Evolutionary conservation across 2,888 invertebrate species (phyloP).

Genomic region (Drosophila anomelani): DNA sequence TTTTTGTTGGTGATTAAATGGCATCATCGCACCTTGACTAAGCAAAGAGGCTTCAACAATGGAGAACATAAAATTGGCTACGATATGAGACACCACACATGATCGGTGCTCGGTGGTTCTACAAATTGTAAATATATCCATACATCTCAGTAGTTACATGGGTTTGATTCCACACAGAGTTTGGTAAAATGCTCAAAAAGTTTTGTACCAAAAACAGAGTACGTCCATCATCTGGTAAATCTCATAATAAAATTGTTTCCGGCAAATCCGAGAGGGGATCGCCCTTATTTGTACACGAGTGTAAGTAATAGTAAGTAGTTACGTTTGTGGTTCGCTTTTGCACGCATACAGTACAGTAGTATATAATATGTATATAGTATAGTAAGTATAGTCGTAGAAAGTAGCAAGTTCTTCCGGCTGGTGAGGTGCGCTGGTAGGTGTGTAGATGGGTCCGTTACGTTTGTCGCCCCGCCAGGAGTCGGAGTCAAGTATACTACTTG

Average conservation of each 20-base stretch:
- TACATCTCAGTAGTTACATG: conserved; percentile 52
- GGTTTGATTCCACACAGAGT: conserved; percentile 56
- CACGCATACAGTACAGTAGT: conserved; percentile 22
- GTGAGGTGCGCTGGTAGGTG: conserved; percentile 29
- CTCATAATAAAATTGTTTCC: conserved; percentile 62
- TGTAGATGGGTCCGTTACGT: conserved; percentile 62
- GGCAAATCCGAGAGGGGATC: conserved; percentile 14
- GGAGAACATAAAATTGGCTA: conserved; percentile 56
- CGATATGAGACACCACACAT: conserved; percentile 41
- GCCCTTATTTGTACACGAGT: conserved; percentile 47
- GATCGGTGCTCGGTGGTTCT: conserved; percentile 13
- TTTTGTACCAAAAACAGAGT: conserved; percentile 73
- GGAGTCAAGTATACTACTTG: conserved; percentile 30
- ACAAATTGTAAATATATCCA: conserved; percentile 43
- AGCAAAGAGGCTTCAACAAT: conserved; percentile 25
- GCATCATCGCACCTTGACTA: conserved; percentile 8
- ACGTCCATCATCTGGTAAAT: conserved; percentile 72
- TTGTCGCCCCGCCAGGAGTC: conserved; percentile 34
- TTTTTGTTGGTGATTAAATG: conserved; percentile 10
- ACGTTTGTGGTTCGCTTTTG: conserved; percentile 16
- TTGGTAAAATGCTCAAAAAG: conserved; percentile 76
- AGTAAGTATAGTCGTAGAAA: conserved; percentile 43
- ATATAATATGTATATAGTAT: conserved; percentile 35
- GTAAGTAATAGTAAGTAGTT: conserved; percentile 42
- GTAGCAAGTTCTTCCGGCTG: conserved; percentile 43